phyloP scores from a whole-genome alignment of 1,140 invertebrate species.

The Drosophila kepulauana region DNA sequence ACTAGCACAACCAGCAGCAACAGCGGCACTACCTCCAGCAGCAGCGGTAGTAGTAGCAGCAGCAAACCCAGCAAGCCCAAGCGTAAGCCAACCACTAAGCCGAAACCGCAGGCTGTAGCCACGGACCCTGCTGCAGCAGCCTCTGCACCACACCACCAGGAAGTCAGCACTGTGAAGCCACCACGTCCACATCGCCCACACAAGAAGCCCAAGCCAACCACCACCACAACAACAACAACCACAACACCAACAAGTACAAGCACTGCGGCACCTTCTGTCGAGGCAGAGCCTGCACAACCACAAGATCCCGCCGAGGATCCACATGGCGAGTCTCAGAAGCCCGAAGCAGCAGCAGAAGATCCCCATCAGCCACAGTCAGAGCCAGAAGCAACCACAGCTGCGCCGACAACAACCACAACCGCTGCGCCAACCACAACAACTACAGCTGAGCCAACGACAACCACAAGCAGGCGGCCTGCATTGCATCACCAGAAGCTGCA shows the following conservation, averaged over 20 bases:
- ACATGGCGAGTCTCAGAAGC: conserved; percentile 54
- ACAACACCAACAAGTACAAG: conserved; percentile 24
- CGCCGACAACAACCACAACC: conserved; percentile 43
- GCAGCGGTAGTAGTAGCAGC: neutral
- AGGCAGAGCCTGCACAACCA: conserved; percentile 63
- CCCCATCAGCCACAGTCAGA: conserved; percentile 66
- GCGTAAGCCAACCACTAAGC: conserved; percentile 72
- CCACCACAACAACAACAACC: conserved; percentile 26
- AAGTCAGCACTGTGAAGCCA: conserved; percentile 47
- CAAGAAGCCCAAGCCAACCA: conserved; percentile 62
- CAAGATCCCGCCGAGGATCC: neutral
- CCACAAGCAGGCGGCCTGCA: conserved; percentile 57
- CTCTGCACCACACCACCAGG: conserved; percentile 36
- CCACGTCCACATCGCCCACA: conserved; percentile 55
- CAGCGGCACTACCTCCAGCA: neutral
- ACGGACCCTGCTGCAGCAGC: conserved; percentile 14
- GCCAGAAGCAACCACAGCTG: conserved; percentile 60
- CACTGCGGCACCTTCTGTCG: conserved; percentile 70
- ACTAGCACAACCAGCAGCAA: conserved; percentile 14
- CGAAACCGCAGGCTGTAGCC: conserved; percentile 32
- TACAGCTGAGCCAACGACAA: conserved; percentile 12
- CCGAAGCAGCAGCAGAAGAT: conserved; percentile 44
- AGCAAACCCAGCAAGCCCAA: conserved; percentile 62
- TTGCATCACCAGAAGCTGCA: conserved; percentile 63
- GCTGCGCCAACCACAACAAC: conserved; percentile 47